Evolutionary conservation across 2,113 vertebrate species (phyloP).

Genomic region (Motacilla tschutschensis): DNA sequence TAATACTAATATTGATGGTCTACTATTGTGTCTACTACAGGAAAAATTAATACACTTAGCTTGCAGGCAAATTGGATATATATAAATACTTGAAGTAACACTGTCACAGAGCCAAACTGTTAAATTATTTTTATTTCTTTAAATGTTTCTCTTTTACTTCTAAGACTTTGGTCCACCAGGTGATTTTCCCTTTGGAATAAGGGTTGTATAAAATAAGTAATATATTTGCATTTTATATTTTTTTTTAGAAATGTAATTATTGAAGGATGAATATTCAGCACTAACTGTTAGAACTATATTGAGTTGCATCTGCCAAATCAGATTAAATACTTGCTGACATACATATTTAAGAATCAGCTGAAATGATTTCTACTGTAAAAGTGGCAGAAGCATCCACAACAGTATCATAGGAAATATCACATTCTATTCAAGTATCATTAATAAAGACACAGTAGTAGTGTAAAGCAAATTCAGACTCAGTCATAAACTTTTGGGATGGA

Average conservation of each 20-base stretch:
- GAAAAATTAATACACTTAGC: not conserved
- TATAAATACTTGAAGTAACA: not conserved
- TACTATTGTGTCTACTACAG: not conserved
- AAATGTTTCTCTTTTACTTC: not conserved
- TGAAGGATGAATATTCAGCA: not conserved
- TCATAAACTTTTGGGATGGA: not conserved
- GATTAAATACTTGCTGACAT: not conserved
- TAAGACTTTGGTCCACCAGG: not conserved
- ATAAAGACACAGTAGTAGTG: not conserved
- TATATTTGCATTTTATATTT: not conserved
- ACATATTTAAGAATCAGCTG: not conserved
- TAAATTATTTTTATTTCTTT: not conserved
- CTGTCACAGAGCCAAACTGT: not conserved
- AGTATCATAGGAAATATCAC: not conserved
- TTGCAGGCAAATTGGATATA: not conserved
- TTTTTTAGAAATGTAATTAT: not conserved
- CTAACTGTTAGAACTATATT: not conserved
- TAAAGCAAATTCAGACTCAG: not conserved
- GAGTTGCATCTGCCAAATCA: not conserved
- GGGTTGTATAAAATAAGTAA: not conserved
- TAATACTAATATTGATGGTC: not conserved
- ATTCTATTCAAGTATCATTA: not conserved
- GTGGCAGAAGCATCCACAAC: not conserved
- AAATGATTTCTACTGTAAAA: not conserved
- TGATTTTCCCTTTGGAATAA: not conserved